Percentiles rank a stretch among this genome's conserved stretches.
Conservation (phyloP, 1,140 invertebrate genomes). For the Araneus ventricosus region DNA sequence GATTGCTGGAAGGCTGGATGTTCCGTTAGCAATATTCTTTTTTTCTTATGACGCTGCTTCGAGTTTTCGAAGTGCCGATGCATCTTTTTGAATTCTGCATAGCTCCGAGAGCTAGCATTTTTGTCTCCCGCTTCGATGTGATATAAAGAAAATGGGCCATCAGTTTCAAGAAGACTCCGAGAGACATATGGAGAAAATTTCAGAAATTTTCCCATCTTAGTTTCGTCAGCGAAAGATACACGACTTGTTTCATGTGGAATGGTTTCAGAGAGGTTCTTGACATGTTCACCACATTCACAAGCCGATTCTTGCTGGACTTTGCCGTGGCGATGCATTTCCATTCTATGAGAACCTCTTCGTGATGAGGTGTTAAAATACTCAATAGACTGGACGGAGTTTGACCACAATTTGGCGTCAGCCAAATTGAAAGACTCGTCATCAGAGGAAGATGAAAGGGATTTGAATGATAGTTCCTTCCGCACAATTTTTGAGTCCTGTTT, state of each 20-base stretch:
- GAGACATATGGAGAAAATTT: neutral
- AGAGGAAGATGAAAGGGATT: neutral
- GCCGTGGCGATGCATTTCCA: neutral
- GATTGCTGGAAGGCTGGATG: neutral
- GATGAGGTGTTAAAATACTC: neutral
- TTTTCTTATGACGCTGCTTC: neutral
- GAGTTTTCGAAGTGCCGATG: neutral
- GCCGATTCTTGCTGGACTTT: neutral
- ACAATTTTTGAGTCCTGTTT: neutral
- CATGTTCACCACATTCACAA: neutral
- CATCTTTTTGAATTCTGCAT: neutral
- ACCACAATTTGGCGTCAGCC: neutral
- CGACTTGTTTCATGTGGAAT: neutral
- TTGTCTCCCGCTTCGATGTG: neutral
- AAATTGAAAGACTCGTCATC: conserved; percentile 20
- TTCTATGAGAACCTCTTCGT: neutral
- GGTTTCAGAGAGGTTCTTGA: neutral
- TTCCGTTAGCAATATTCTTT: neutral
- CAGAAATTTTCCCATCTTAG: neutral
- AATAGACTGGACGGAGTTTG: neutral
- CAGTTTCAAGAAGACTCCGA: neutral
- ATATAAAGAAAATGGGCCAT: neutral
- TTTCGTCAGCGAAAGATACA: neutral
- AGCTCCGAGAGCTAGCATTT: neutral
- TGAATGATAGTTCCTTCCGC: neutral